A percentile compares a stretch with the other conserved stretches of the same genome.
phyloP scores from a whole-genome alignment of 2,888 invertebrate species.

The Epirrhoe tristata region DNA sequence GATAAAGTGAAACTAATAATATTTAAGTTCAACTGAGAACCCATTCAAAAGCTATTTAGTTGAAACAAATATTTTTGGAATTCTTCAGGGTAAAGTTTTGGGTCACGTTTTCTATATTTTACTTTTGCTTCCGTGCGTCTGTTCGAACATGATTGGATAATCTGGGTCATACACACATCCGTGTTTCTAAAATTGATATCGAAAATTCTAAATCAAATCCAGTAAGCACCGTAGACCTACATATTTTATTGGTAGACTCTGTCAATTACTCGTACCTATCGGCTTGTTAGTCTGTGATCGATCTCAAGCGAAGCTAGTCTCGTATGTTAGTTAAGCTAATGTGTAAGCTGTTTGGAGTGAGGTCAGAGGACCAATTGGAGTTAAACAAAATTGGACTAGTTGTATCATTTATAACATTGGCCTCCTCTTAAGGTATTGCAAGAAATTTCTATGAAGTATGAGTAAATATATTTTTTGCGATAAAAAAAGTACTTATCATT shows the following conservation, averaged over 20 bases:
- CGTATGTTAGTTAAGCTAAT: slow-evolving; percentile 60
- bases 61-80: slow-evolving; percentile 1
- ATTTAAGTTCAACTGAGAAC: not conserved
- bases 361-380: slow-evolving; percentile 48
- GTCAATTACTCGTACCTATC: slow-evolving; percentile 69
- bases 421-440: not conserved
- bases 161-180: slow-evolving; percentile 6
- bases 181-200: slow-evolving; percentile 17
- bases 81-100: slow-evolving; percentile 5
- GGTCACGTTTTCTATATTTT: not conserved
- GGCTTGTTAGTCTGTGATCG: slow-evolving; percentile 73
- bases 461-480: not conserved
- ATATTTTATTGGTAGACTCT: slow-evolving; percentile 52
- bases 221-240: slow-evolving; percentile 12
- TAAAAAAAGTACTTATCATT: not conserved
- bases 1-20: not conserved
- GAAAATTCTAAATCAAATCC: slow-evolving; percentile 13
- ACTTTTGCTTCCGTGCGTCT: not conserved
- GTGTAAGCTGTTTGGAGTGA: slow-evolving; percentile 44
- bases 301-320: slow-evolving; percentile 58
- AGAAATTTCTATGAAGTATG: not conserved
- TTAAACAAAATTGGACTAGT: slow-evolving; percentile 42
- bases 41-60: not conserved
- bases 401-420: slow-evolving; percentile 8
- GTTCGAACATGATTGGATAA: not conserved